These are phyloP conservation scores for Drosophila micromelanica DNA, from an alignment of 1,140 invertebrate species.

Conservation along the genomic window DNA sequence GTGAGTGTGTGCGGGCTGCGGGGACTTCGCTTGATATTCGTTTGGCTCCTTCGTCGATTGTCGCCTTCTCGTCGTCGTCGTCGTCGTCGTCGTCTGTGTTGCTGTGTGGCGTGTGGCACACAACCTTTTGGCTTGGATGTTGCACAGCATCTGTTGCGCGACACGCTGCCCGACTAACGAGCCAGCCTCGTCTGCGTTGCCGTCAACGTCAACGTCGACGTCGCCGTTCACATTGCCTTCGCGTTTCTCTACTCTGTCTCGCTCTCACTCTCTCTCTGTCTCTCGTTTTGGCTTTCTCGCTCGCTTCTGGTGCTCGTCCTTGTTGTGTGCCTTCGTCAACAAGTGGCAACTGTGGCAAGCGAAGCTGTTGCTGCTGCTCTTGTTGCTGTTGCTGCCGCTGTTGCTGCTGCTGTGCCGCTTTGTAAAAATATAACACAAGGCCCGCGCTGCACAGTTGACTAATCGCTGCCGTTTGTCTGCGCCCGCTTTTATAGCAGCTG, in stretches of 20 bases:
- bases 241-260: background rate
- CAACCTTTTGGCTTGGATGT: slow-evolving; percentile 75
- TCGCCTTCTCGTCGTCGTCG: slow-evolving; percentile 1
- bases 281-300: background rate
- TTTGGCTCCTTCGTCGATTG: slow-evolving; percentile 5
- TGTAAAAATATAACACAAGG: slow-evolving; percentile 30
- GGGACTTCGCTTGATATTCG: background rate
- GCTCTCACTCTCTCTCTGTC: background rate
- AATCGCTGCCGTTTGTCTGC: slow-evolving; percentile 41
- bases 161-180: slow-evolving; percentile 62
- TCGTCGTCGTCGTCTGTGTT: slow-evolving; percentile 3
- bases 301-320: slow-evolving; percentile 9
- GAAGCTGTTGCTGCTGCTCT: background rate
- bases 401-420: slow-evolving; percentile 7
- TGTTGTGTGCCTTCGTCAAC: slow-evolving; percentile 53
- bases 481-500: slow-evolving; percentile 43
- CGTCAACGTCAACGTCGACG: slow-evolving; percentile 14
- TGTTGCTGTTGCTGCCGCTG: background rate
- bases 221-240: background rate
- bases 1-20: background rate
- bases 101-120: slow-evolving; percentile 46
- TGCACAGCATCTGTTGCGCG: slow-evolving; percentile 79
- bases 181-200: slow-evolving; percentile 51
- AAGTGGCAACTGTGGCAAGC: slow-evolving; percentile 64
- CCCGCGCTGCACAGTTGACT: slow-evolving; percentile 53